Evolutionary conservation across 2,797 vertebrate species (phyloP).

Genomic region (Esox lucius): DNA sequence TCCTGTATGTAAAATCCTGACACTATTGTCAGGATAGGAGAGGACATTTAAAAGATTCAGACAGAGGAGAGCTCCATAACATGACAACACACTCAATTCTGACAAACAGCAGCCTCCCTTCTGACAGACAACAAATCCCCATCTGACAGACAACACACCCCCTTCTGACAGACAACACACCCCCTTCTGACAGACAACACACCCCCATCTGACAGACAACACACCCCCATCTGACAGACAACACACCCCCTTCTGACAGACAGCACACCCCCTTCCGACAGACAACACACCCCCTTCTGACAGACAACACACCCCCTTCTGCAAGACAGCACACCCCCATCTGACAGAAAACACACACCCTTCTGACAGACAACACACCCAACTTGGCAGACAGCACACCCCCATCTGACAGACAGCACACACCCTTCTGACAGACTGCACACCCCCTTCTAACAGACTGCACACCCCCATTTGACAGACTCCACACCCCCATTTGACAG

Average conservation of each 20-base stretch:
- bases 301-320: too few species aligned
- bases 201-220: background rate
- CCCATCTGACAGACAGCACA: too few species aligned
- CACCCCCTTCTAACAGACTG: background rate
- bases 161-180: background rate
- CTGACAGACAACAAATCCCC: background rate
- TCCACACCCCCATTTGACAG: background rate
- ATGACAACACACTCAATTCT: background rate
- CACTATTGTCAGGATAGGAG: slow-evolving; percentile 31
- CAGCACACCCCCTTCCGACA: background rate
- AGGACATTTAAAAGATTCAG: slow-evolving; percentile 25
- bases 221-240: background rate
- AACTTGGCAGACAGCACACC: background rate
- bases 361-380: background rate
- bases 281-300: too few species aligned
- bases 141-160: background rate
- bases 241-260: background rate
- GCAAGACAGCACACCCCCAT: too few species aligned
- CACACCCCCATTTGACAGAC: background rate
- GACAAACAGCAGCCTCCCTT: background rate
- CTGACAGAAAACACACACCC: too few species aligned
- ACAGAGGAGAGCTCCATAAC: background rate
- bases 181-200: background rate
- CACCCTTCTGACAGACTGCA: too few species aligned
- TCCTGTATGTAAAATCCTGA: slow-evolving; percentile 44